These are phyloP conservation scores for Corythoichthys haematopterus DNA, from an alignment of 2,113 vertebrate species.

Conservation along the genomic window DNA sequence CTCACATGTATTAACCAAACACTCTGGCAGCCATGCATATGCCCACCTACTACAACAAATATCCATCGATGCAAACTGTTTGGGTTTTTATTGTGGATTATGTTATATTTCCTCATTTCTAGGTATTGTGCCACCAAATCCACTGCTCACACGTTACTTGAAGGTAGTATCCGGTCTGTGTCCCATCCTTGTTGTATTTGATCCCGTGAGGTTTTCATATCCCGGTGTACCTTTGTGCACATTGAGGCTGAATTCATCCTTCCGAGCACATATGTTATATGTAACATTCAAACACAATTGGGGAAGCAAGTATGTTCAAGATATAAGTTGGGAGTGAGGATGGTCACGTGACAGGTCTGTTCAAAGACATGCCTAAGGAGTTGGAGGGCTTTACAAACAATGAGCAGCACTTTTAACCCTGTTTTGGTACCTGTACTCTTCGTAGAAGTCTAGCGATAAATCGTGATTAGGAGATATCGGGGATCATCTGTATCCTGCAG, in stretches of 20 bases:
- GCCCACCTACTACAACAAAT: conserved; percentile 28
- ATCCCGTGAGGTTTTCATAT: conserved; percentile 37
- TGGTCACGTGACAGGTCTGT: background rate
- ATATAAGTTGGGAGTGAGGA: background rate
- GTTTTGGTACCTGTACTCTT: conserved; percentile 54
- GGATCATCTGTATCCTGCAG: conserved; percentile 20
- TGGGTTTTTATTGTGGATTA: conserved; percentile 29
- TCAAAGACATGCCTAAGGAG: conserved; percentile 28
- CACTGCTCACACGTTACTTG: conserved; percentile 46
- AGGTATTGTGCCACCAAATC: conserved; percentile 12
- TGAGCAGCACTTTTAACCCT: conserved; percentile 70
- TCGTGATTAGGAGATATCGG: conserved; percentile 10
- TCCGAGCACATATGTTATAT: conserved; percentile 17
- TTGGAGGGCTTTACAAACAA: conserved; percentile 53
- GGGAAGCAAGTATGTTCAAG: conserved; percentile 20
- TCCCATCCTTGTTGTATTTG: conserved; percentile 4
- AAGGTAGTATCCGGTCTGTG: conserved; percentile 37
- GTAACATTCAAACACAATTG: conserved; percentile 16
- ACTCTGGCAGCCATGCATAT: conserved; percentile 7
- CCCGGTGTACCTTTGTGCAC: conserved; percentile 25
- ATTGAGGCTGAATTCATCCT: conserved; percentile 11
- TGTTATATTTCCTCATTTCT: conserved; percentile 32
- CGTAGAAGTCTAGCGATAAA: conserved; percentile 33
- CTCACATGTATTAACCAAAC: conserved; percentile 47
- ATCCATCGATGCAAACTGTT: conserved; percentile 38